These are phyloP conservation scores for Seriola quinqueradiata DNA, from an alignment of 2,113 vertebrate species.

Conservation along the genomic window DNA sequence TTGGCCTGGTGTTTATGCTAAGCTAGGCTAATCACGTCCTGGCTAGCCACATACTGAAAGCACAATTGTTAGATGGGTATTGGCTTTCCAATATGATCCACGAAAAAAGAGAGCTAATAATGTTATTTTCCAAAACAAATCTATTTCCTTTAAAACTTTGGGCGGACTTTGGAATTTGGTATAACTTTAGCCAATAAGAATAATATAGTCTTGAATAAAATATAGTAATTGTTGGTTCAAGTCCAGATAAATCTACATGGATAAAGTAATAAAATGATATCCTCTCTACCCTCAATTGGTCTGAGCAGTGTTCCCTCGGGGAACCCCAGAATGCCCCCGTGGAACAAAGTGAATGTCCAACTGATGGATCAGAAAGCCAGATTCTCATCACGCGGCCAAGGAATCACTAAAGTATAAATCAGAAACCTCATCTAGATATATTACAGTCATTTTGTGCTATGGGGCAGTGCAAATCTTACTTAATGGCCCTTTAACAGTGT, in stretches of 20 bases:
- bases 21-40: too few species aligned
- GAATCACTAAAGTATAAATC: slow-evolving; percentile 25
- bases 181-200: background rate
- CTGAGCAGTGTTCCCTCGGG: background rate
- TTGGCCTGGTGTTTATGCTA: too few species aligned
- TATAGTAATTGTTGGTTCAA: background rate
- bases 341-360: background rate
- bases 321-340: background rate
- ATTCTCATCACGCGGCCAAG: background rate
- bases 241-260: slow-evolving; percentile 1
- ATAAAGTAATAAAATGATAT: background rate
- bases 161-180: background rate
- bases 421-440: slow-evolving; percentile 10
- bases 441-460: slow-evolving; percentile 7
- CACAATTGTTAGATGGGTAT: too few species aligned
- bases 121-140: background rate
- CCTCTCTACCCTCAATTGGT: background rate
- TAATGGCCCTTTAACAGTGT: slow-evolving; percentile 30
- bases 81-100: too few species aligned
- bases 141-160: background rate
- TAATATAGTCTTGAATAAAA: background rate
- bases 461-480: slow-evolving; percentile 31
- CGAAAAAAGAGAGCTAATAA: too few species aligned
- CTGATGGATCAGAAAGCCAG: background rate
- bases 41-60: too few species aligned